These are phyloP conservation scores for Chiroxiphia lanceolata DNA, from an alignment of 2,797 vertebrate species.

Conservation along the genomic window DNA sequence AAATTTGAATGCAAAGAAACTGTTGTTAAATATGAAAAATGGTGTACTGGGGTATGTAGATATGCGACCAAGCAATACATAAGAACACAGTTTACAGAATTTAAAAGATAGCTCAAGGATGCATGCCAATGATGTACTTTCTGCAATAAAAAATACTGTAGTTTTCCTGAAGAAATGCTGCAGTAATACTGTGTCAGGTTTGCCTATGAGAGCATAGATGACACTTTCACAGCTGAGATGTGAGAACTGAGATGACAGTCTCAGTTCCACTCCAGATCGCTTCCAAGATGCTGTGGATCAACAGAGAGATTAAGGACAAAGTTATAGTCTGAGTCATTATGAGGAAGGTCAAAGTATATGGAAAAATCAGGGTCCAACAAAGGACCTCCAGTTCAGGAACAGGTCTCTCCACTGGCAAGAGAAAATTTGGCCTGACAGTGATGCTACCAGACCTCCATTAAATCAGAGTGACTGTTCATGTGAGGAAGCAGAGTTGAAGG, in stretches of 20 bases:
- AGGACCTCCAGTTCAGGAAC: constrained; percentile 61
- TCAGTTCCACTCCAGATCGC: constrained; percentile 64
- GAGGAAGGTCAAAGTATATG: constrained; percentile 54
- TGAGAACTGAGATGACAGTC: constrained; percentile 18
- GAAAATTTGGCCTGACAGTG: background rate
- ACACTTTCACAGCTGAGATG: constrained; percentile 52
- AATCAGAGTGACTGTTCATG: background rate
- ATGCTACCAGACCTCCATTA: background rate
- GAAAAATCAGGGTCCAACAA: constrained; percentile 63
- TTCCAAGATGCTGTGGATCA: constrained; percentile 66
- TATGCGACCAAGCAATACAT: background rate
- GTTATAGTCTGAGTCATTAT: constrained; percentile 52
- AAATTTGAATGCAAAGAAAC: background rate
- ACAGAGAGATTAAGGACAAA: constrained; percentile 56
- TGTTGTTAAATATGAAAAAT: background rate
- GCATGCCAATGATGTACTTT: background rate
- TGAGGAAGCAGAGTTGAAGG: background rate
- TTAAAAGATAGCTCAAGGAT: background rate
- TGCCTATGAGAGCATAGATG: constrained; percentile 54
- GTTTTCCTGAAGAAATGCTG: background rate
- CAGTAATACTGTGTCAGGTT: constrained; percentile 23
- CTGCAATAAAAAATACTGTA: background rate
- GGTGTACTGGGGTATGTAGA: background rate
- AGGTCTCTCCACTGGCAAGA: background rate
- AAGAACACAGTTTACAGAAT: background rate